These are phyloP conservation scores for Onychostruthus taczanowskii DNA, from an alignment of 2,113 vertebrate genomes.

Conservation along the genomic window DNA sequence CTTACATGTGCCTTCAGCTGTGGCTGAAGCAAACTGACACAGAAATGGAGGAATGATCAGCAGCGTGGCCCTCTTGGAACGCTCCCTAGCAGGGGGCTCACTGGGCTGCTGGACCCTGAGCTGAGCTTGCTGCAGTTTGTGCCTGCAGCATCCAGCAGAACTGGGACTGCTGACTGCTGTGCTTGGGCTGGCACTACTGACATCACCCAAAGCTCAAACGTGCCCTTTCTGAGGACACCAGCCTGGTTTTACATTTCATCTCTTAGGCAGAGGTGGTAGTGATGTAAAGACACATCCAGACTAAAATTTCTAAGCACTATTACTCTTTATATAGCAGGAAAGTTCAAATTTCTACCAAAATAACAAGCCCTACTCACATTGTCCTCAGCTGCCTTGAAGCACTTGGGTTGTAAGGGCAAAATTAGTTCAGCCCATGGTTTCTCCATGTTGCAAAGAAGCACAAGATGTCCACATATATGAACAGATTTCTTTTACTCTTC, in stretches of 20 bases:
- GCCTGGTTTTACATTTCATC: background rate
- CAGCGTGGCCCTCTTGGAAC: background rate
- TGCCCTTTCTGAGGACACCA: background rate
- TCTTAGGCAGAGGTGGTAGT: background rate
- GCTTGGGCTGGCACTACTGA: background rate
- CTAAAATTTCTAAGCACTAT: background rate
- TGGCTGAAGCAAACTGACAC: background rate
- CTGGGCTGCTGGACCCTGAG: background rate
- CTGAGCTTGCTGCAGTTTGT: background rate
- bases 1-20: background rate
- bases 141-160: background rate
- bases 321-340: background rate
- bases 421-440: background rate
- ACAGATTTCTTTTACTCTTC: background rate
- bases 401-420: background rate
- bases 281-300: background rate
- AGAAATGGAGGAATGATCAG: background rate
- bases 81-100: background rate
- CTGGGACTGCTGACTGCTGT: background rate
- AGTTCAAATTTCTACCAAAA: background rate
- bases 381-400: background rate
- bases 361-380: background rate
- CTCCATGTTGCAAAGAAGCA: background rate
- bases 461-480: background rate
- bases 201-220: background rate